A percentile compares a stretch with the other conserved stretches of the same genome.
phyloP scores from a whole-genome alignment of 30 jellyfish, hydroid and myxozoan genomes.

The Aurelia sp. region DNA sequence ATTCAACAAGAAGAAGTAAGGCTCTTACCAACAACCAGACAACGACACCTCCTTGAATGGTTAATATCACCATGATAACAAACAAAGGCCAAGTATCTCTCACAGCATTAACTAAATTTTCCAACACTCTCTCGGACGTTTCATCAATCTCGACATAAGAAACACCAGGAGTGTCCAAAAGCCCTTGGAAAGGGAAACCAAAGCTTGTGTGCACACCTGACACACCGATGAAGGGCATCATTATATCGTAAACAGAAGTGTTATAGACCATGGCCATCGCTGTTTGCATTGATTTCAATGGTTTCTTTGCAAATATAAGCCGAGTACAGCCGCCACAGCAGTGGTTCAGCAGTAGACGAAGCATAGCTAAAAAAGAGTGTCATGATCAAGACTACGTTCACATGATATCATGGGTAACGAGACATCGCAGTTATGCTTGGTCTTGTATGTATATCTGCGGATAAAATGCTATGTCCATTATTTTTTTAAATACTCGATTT shows the following conservation, averaged over 20 bases:
- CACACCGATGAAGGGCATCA: slow-evolving; percentile 37
- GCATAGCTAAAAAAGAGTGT: slow-evolving; percentile 4
- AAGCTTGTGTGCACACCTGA: neutral
- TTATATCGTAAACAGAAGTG: neutral
- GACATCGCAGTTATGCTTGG: too few species aligned
- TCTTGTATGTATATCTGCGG: too few species aligned
- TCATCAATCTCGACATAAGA: slow-evolving; percentile 14
- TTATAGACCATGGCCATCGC: neutral
- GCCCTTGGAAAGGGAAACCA: slow-evolving; percentile 2
- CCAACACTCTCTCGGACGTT: slow-evolving; percentile 14
- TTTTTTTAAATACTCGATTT: too few species aligned
- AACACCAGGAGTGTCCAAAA: slow-evolving; percentile 40
- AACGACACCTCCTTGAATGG: slow-evolving; percentile 39
- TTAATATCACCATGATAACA: slow-evolving; percentile 20
- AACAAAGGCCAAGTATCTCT: slow-evolving; percentile 41
- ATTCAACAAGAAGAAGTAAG: too few species aligned
- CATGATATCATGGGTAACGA: too few species aligned
- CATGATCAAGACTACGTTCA: too few species aligned
- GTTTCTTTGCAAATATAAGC: neutral
- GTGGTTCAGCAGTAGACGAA: neutral
- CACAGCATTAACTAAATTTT: slow-evolving; percentile 1
- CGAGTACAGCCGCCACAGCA: slow-evolving; percentile 44
- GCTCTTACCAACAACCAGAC: slow-evolving; percentile 53
- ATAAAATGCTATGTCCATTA: too few species aligned
- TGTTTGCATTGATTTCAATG: neutral